phyloP scores from a whole-genome alignment of 2,113 vertebrate species.

The Melanerpes aurifrons region DNA sequence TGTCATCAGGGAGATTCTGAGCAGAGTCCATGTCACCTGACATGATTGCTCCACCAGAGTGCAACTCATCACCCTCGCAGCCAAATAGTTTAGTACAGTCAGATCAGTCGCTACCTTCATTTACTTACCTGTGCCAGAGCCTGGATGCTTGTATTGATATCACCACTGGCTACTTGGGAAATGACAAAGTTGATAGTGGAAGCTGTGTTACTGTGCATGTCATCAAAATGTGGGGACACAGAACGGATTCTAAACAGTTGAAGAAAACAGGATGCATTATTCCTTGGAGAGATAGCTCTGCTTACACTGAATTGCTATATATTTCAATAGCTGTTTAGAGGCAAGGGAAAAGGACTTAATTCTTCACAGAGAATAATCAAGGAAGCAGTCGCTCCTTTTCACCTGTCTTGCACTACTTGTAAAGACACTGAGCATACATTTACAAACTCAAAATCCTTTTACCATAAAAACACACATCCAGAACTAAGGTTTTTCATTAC shows the following conservation, averaged over 20 bases:
- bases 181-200: slow-evolving; percentile 99
- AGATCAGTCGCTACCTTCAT: neutral
- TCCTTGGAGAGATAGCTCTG: neutral
- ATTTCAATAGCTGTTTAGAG: neutral
- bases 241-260: slow-evolving; percentile 83
- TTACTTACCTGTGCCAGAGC: slow-evolving; percentile 92
- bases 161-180: slow-evolving; percentile 96
- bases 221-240: slow-evolving; percentile 94
- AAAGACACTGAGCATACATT: neutral
- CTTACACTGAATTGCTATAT: neutral
- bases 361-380: neutral
- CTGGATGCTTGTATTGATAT: slow-evolving; percentile 96
- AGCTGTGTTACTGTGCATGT: slow-evolving; percentile 95
- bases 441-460: neutral
- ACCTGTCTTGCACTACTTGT: neutral
- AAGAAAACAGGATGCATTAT: slow-evolving; percentile 23
- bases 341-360: neutral
- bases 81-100: neutral
- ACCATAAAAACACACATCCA: neutral
- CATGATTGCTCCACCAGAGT: slow-evolving; percentile 65
- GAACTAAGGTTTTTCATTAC: neutral
- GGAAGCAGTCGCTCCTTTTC: neutral
- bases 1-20: slow-evolving; percentile 80
- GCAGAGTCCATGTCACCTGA: slow-evolving; percentile 65
- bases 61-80: slow-evolving; percentile 84